phyloP scores from a whole-genome alignment of 2,888 invertebrate species.

The Labia minor region DNA sequence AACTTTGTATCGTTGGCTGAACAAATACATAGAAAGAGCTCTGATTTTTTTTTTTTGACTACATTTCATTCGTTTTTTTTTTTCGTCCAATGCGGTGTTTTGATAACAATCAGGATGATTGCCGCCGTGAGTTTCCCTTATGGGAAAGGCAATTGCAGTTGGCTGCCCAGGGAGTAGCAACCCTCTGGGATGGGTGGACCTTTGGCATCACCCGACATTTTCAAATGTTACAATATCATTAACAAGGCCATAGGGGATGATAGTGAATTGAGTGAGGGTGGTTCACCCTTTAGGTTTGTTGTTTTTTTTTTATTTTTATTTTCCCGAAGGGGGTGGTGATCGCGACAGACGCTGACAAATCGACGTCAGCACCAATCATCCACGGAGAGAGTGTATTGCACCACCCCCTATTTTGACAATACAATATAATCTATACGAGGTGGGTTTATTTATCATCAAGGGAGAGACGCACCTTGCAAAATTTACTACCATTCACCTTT shows the following conservation, averaged over 20 bases:
- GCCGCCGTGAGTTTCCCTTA: not conserved
- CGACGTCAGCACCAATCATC: slow-evolving; percentile 5
- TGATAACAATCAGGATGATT: slow-evolving; percentile 7
- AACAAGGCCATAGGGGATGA: not conserved
- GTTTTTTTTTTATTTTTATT: not conserved
- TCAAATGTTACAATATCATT: slow-evolving; percentile 13
- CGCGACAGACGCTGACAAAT: slow-evolving; percentile 13
- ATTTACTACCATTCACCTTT: not conserved
- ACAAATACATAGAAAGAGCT: not conserved
- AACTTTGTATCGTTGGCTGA: slow-evolving; percentile 4
- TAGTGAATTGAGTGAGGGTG: slow-evolving; percentile 3
- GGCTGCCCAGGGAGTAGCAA: not conserved
- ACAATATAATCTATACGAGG: not conserved
- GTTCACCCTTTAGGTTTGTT: not conserved
- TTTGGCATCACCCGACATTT: not conserved
- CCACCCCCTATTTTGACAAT: not conserved
- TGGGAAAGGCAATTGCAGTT: slow-evolving; percentile 4
- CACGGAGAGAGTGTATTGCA: not conserved
- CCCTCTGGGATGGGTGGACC: not conserved
- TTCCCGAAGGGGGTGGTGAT: not conserved
- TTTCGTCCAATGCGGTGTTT: slow-evolving; percentile 1
- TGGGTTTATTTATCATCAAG: not conserved
- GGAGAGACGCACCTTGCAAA: not conserved
- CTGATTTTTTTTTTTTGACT: not conserved
- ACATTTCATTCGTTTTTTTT: not conserved